phyloP scores from a whole-genome alignment of 2,113 vertebrate species.

The Onychostruthus taczanowskii region DNA sequence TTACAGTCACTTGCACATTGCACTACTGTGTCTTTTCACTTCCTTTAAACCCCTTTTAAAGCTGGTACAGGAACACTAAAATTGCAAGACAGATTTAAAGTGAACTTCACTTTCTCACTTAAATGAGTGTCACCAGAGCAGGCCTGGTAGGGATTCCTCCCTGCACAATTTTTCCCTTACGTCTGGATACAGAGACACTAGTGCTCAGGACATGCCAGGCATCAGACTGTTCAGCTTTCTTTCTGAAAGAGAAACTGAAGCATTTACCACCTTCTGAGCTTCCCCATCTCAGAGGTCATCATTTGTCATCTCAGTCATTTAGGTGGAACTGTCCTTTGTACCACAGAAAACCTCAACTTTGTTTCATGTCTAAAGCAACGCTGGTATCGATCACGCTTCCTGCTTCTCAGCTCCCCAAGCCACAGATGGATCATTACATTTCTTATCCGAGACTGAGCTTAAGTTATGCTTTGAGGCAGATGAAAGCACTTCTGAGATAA shows the following conservation, averaged over 20 bases:
- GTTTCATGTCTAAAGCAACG: accelerated
- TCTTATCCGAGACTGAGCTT: not conserved
- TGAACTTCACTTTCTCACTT: not conserved
- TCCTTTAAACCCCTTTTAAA: not conserved
- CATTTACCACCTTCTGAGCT: not conserved
- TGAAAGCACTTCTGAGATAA: not conserved
- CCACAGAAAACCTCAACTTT: not conserved
- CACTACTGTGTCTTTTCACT: not conserved
- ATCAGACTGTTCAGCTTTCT: not conserved
- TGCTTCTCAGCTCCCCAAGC: not conserved
- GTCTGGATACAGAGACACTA: not conserved
- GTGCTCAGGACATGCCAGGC: not conserved
- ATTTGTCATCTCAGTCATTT: not conserved
- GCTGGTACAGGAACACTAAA: not conserved
- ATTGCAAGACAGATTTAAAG: not conserved
- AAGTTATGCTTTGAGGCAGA: not conserved
- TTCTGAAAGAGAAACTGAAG: not conserved
- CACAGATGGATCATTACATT: not conserved
- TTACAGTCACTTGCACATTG: not conserved
- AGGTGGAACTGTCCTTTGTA: not conserved
- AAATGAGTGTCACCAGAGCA: not conserved
- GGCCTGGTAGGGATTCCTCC: not conserved
- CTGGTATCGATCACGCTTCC: not conserved
- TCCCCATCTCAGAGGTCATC: not conserved
- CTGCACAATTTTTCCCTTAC: not conserved